Evolutionary conservation across 2,797 vertebrate genomes (phyloP).

Genomic region (Selene dorsalis): DNA sequence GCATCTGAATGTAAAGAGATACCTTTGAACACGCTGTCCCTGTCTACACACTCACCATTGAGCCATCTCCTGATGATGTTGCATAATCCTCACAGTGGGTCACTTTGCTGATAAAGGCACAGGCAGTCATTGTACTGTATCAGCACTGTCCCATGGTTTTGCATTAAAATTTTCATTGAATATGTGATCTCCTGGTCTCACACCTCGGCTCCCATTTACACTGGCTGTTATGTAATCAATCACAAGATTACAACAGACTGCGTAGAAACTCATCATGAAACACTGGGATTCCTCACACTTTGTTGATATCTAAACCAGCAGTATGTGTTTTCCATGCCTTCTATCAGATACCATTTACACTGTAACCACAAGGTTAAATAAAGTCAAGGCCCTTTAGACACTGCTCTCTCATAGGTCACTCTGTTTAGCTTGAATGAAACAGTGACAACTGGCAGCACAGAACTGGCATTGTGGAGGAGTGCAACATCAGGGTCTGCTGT

Average conservation of each 20-base stretch:
- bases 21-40: constrained; percentile 50
- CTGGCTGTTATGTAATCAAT: constrained; percentile 44
- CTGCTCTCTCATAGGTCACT: constrained; percentile 33
- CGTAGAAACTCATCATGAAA: neutral
- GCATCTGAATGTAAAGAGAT: constrained; percentile 50
- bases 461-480: constrained; percentile 56
- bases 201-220: constrained; percentile 32
- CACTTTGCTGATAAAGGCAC: constrained; percentile 69
- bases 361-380: constrained; percentile 52
- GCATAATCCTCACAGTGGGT: constrained; percentile 73
- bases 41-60: constrained; percentile 50
- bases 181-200: constrained; percentile 53
- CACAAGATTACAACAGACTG: constrained; percentile 28
- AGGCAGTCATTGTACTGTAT: constrained; percentile 42
- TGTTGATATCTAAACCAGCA: neutral
- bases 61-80: constrained; percentile 74
- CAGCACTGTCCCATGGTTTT: constrained; percentile 10
- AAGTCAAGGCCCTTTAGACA: constrained; percentile 37
- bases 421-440: constrained; percentile 53
- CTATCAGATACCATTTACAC: constrained; percentile 25
- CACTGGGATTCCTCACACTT: neutral
- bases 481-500: constrained; percentile 55
- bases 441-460: constrained; percentile 57
- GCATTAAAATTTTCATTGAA: constrained; percentile 62
- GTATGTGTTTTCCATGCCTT: constrained; percentile 11